These are phyloP conservation scores for Andrena marginata DNA, from an alignment of 2,888 invertebrate species.

Conservation along the genomic window DNA sequence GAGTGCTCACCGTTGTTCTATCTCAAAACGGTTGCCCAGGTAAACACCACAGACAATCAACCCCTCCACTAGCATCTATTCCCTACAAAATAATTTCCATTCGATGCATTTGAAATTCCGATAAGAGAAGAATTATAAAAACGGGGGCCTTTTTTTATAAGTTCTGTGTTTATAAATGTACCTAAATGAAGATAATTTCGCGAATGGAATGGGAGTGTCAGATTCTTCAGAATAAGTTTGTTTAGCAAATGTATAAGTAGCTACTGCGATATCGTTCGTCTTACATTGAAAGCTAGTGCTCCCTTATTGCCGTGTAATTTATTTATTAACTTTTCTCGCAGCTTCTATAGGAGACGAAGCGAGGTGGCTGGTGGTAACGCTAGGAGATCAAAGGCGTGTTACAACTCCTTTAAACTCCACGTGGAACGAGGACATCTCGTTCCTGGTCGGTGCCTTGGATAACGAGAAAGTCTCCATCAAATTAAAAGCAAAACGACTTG, in stretches of 20 bases:
- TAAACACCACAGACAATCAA: slow-evolving; percentile 21
- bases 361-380: slow-evolving; percentile 84
- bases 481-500: slow-evolving; percentile 85
- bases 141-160: neutral
- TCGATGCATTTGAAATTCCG: no score
- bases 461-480: slow-evolving; percentile 85
- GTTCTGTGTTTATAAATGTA: neutral
- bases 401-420: slow-evolving; percentile 82
- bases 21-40: slow-evolving; percentile 76
- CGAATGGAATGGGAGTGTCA: neutral
- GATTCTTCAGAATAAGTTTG: neutral
- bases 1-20: slow-evolving; percentile 85
- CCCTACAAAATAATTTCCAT: neutral
- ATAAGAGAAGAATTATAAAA: no score
- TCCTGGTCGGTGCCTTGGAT: slow-evolving; percentile 85
- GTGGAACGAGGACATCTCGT: slow-evolving; percentile 86
- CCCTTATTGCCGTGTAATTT: neutral
- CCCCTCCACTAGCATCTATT: neutral
- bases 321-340: neutral
- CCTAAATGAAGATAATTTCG: neutral
- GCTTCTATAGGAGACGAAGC: slow-evolving; percentile 83
- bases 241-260: neutral
- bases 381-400: slow-evolving; percentile 85
- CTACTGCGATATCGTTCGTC: no score
- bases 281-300: no score